These are phyloP conservation scores for Aporrectodea caliginosa DNA, from an alignment of 1,140 invertebrate species.

Conservation along the genomic window DNA sequence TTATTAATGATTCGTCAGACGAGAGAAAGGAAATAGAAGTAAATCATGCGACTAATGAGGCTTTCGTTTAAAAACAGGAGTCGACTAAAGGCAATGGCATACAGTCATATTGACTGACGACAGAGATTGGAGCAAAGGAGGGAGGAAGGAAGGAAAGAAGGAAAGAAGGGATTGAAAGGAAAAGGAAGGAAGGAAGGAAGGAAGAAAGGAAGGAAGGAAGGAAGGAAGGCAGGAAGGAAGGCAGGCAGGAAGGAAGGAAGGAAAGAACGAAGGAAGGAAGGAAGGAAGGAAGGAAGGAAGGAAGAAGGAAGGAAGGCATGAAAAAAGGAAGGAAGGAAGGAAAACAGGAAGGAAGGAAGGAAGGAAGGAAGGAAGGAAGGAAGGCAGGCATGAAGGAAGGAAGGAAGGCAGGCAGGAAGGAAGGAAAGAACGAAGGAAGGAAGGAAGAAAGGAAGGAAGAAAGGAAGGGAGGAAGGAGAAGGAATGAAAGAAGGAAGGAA, in stretches of 20 bases:
- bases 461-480: no score
- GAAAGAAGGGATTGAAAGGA: background rate
- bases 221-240: background rate
- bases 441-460: background rate
- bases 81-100: no score
- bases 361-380: background rate
- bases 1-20: no score
- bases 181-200: background rate
- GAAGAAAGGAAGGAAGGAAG: no score
- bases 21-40: no score
- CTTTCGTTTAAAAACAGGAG: no score
- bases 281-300: background rate
- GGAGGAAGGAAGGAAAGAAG: background rate
- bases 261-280: background rate
- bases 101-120: no score
- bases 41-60: no score
- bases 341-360: background rate
- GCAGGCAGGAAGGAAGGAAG: background rate
- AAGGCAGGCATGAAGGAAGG: background rate
- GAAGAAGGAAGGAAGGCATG: background rate
- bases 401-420: background rate
- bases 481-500: background rate
- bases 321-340: background rate
- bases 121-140: background rate
- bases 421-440: background rate